phyloP scores from a whole-genome alignment of 2,113 vertebrate genomes.

The Thinocorus orbignyianus region DNA sequence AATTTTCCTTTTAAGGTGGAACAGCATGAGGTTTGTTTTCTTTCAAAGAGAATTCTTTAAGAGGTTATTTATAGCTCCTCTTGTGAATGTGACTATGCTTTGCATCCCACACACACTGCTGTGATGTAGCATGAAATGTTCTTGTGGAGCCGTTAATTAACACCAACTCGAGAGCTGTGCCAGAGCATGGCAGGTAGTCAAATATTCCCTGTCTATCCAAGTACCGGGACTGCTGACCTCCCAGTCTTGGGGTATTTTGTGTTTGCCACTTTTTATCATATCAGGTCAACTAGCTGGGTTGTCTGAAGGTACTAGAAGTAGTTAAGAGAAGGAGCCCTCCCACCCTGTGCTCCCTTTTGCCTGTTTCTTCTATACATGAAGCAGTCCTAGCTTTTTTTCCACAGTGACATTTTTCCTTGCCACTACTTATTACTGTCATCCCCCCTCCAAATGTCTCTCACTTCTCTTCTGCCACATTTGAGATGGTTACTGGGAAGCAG shows the following conservation, averaged over 20 bases:
- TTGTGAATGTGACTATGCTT: neutral
- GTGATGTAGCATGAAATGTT: neutral
- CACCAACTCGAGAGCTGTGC: neutral
- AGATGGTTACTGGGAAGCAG: neutral
- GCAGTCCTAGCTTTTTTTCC: neutral
- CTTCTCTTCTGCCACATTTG: neutral
- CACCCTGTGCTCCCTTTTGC: neutral
- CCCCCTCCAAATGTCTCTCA: neutral
- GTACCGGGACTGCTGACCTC: neutral
- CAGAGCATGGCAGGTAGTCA: neutral
- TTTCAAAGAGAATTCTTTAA: conserved; percentile 8
- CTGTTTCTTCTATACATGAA: neutral
- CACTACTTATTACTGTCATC: neutral
- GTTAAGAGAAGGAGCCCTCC: neutral
- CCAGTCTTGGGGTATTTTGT: neutral
- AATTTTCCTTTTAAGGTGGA: conserved; percentile 59
- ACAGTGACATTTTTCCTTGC: neutral
- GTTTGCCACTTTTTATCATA: neutral
- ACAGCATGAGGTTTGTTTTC: conserved; percentile 9
- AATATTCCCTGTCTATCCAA: neutral
- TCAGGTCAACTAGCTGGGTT: neutral
- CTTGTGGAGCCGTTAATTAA: neutral
- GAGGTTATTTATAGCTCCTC: conserved; percentile 26
- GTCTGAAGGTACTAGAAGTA: neutral
- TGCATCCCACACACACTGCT: neutral